These are phyloP conservation scores for Parasteatoda tepidariorum DNA, from an alignment of 1,140 invertebrate genomes.

Conservation along the genomic window DNA sequence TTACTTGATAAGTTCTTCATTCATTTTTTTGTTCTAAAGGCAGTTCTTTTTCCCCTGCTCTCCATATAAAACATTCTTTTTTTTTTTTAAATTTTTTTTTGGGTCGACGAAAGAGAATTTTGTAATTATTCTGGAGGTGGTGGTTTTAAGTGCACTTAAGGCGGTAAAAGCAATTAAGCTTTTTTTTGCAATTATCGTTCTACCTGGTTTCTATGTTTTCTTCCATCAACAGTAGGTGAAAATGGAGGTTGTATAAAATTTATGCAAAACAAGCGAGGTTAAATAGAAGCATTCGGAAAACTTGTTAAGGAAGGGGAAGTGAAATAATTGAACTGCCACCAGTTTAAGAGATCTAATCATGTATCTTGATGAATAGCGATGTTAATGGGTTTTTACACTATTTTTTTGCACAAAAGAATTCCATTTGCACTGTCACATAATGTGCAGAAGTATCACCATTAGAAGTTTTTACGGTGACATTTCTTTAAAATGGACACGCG, in stretches of 20 bases:
- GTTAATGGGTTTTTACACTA: slow-evolving; percentile 51
- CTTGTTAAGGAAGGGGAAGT: slow-evolving; percentile 1
- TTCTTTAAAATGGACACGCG: slow-evolving; percentile 24
- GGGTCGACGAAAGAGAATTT: slow-evolving; percentile 24
- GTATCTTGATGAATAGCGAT: slow-evolving; percentile 51
- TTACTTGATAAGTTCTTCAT: slow-evolving; percentile 54
- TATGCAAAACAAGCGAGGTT: slow-evolving; percentile 54
- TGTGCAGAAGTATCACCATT: slow-evolving; percentile 7
- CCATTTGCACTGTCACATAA: slow-evolving; percentile 31
- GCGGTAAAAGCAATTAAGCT: slow-evolving; percentile 59
- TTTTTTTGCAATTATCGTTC: slow-evolving; percentile 54
- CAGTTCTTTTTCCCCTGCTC: background rate
- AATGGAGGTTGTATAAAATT: slow-evolving; percentile 31
- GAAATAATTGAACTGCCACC: slow-evolving; percentile 19
- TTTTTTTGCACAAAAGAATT: background rate
- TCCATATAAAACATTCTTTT: background rate
- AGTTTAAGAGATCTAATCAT: slow-evolving; percentile 59
- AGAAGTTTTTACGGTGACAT: slow-evolving; percentile 17
- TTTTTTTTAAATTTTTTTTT: slow-evolving; percentile 29
- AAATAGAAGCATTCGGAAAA: slow-evolving; percentile 19
- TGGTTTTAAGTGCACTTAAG: slow-evolving; percentile 51
- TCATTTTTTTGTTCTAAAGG: slow-evolving; percentile 23
- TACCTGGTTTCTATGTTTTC: slow-evolving; percentile 41
- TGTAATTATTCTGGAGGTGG: slow-evolving; percentile 57
- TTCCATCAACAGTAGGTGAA: slow-evolving; percentile 30